Evolutionary conservation across 1,140 invertebrate species (phyloP).

Genomic region (Diachasmimorpha longicaudata): DNA sequence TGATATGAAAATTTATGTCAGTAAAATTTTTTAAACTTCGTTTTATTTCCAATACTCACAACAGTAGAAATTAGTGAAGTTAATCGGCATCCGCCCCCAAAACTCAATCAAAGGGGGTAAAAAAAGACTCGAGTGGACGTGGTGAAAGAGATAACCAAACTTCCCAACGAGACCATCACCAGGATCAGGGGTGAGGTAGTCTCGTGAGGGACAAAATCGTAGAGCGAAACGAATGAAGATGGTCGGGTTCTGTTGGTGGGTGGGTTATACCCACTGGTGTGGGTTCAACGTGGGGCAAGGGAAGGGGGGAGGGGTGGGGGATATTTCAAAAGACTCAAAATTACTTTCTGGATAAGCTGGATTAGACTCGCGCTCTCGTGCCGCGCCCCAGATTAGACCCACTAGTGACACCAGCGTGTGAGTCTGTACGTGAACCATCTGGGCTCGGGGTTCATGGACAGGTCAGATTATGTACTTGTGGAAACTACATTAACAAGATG

Average conservation of each 20-base stretch:
- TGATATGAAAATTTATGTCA: too few species aligned
- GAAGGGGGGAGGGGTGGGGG: too few species aligned
- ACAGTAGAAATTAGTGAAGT: neutral
- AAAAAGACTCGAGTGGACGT: neutral
- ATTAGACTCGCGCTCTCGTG: constrained; percentile 54
- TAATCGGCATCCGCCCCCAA: neutral
- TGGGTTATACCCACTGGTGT: neutral
- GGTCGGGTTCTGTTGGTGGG: neutral
- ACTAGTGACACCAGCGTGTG: constrained; percentile 45
- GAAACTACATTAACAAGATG: neutral
- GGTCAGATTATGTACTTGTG: neutral
- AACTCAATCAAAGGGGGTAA: neutral
- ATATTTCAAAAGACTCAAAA: constrained; percentile 63
- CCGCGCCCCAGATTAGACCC: constrained; percentile 57
- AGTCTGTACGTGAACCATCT: neutral
- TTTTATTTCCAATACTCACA: neutral
- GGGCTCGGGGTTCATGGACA: neutral
- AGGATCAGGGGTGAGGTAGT: neutral
- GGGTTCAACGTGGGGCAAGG: constrained; percentile 23
- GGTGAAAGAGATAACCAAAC: constrained; percentile 3
- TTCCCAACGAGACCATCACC: neutral
- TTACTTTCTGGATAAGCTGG: constrained; percentile 65
- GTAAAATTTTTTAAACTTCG: too few species aligned
- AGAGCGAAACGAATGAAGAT: constrained; percentile 4
- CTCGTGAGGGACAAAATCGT: neutral